Evolutionary conservation across 2,888 invertebrate species (phyloP).

Genomic region (Ochlodes sylvanus): DNA sequence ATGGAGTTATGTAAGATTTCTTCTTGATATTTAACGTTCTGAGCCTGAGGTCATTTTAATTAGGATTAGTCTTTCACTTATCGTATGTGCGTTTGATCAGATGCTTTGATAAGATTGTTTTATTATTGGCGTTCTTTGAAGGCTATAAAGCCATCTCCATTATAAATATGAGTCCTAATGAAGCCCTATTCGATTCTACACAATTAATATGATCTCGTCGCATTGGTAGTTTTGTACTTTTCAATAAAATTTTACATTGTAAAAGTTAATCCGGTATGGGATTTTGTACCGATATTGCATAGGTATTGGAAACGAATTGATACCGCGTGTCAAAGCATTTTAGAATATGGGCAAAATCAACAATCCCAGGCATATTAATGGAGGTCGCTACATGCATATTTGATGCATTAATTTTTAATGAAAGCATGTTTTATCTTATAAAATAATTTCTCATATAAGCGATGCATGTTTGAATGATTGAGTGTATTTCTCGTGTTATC

Average conservation of each 20-base stretch:
- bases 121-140: constrained; percentile 36
- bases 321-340: too few species aligned
- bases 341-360: neutral
- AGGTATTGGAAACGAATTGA: too few species aligned
- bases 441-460: constrained; percentile 56
- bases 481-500: constrained; percentile 59
- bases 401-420: constrained; percentile 46
- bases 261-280: too few species aligned
- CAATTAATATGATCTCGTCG: neutral
- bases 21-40: constrained; percentile 52
- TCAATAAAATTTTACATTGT: too few species aligned
- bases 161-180: constrained; percentile 5
- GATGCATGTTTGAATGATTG: constrained; percentile 71
- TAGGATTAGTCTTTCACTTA: constrained; percentile 59
- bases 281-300: too few species aligned
- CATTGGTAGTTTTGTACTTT: neutral
- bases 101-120: constrained; percentile 67
- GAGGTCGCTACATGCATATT: constrained; percentile 40
- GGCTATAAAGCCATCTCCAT: constrained; percentile 35
- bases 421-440: constrained; percentile 53
- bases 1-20: constrained; percentile 54
- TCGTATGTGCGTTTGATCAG: constrained; percentile 67
- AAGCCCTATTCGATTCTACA: neutral
- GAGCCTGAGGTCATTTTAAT: constrained; percentile 30
- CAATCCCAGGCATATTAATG: constrained; percentile 13